Percentiles rank a stretch among this genome's conserved stretches.
Conservation (phyloP, 2,888 invertebrate genomes). For the Bellardia bayeri region DNA sequence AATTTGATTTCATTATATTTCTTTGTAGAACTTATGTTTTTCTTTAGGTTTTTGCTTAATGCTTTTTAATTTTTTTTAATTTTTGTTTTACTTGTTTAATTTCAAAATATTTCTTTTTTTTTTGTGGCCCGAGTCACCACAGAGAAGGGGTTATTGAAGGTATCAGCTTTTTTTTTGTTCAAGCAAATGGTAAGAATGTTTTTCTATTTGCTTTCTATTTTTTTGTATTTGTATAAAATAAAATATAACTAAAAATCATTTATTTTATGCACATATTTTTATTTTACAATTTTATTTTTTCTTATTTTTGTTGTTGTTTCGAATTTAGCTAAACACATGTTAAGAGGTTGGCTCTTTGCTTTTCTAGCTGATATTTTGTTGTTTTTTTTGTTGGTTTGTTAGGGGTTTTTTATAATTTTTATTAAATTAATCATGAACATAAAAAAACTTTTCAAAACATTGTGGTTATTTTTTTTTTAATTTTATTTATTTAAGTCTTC, state of each 20-base stretch:
- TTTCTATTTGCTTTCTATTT: background rate
- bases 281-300: background rate
- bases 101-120: slow-evolving; percentile 30
- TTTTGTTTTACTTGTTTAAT: slow-evolving; percentile 2
- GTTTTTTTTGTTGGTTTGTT: background rate
- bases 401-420: background rate
- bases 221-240: slow-evolving; percentile 9
- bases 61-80: background rate
- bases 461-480: background rate
- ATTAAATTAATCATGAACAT: slow-evolving; percentile 9
- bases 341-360: background rate
- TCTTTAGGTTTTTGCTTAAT: slow-evolving; percentile 26
- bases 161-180: background rate
- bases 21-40: slow-evolving; percentile 35
- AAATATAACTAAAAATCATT: slow-evolving; percentile 32
- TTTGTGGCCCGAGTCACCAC: background rate
- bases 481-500: slow-evolving; percentile 10
- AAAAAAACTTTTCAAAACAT: slow-evolving; percentile 1
- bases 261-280: slow-evolving; percentile 37
- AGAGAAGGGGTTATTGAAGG: background rate
- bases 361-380: background rate
- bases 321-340: slow-evolving; percentile 28
- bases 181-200: slow-evolving; percentile 13
- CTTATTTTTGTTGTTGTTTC: background rate
- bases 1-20: slow-evolving; percentile 48